phyloP scores from a whole-genome alignment of 2,888 invertebrate species.

The Aporophyla lueneburgensis region DNA sequence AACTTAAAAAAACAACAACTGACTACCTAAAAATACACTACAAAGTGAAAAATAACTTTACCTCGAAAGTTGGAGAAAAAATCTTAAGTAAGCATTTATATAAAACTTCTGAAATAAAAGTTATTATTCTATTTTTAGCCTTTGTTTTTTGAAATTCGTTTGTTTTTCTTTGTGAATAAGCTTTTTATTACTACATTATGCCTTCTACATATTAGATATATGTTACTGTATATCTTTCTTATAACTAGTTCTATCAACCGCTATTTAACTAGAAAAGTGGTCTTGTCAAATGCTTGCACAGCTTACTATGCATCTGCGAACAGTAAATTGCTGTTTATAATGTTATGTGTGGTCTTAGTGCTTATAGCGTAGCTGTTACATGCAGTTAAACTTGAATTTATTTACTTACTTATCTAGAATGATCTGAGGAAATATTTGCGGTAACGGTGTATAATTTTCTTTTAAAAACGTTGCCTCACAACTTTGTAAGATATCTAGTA shows the following conservation, averaged over 20 bases:
- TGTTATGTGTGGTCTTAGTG: conserved; percentile 12
- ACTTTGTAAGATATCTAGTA: background rate
- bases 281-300: conserved; percentile 54
- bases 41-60: no score
- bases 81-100: no score
- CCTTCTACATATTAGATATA: no score
- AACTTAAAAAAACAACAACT: no score
- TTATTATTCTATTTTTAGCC: no score
- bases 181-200: no score
- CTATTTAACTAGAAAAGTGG: conserved; percentile 28
- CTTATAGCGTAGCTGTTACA: background rate
- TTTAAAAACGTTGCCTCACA: background rate
- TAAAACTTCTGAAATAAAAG: no score
- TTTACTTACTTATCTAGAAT: conserved; percentile 26
- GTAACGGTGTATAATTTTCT: conserved; percentile 1
- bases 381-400: conserved; percentile 14
- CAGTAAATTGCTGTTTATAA: conserved; percentile 9
- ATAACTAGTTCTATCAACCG: conserved; percentile 20
- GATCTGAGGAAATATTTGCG: conserved; percentile 5
- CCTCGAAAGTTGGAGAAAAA: no score
- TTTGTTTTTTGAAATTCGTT: no score
- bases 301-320: conserved; percentile 35
- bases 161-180: no score
- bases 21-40: no score
- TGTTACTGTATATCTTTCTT: background rate